Conservation (phyloP, 2,113 vertebrate species). For the Prionailurus viverrinus region DNA sequence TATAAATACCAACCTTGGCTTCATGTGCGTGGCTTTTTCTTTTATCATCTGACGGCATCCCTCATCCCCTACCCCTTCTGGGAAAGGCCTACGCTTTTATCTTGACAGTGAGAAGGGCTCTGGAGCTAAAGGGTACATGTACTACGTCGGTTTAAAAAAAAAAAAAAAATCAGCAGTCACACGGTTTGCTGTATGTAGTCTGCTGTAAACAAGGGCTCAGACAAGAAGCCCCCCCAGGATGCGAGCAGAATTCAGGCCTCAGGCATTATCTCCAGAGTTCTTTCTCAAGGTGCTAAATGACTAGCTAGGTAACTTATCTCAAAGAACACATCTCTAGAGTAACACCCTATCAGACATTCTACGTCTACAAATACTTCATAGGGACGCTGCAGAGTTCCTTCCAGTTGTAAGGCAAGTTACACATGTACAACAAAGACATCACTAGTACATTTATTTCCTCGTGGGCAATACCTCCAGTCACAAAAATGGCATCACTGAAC, state of each 20-base stretch:
- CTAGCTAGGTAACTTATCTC: neutral
- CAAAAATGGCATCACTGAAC: neutral
- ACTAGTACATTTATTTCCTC: neutral
- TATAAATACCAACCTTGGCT: constrained; percentile 57
- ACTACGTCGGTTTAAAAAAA: neutral
- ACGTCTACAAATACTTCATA: neutral
- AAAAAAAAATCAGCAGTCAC: neutral
- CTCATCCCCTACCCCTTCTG: neutral
- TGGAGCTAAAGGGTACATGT: neutral
- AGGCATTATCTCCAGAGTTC: neutral
- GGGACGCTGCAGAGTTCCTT: neutral
- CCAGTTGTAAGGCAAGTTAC: neutral
- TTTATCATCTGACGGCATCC: neutral
- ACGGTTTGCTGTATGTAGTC: neutral
- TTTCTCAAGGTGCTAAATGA: neutral
- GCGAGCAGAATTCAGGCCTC: neutral
- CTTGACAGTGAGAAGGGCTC: neutral
- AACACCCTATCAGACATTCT: neutral
- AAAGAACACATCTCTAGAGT: neutral
- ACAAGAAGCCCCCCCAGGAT: neutral
- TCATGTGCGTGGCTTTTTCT: constrained; percentile 1
- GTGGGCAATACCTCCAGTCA: neutral
- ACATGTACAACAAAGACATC: neutral
- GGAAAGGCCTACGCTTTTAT: constrained; percentile 13
- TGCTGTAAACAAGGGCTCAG: neutral